Evolutionary conservation across 2,797 vertebrate species (phyloP), one percentile per base, ranked within the genome.

Genomic region (Arvicola amphibius): DNA sequence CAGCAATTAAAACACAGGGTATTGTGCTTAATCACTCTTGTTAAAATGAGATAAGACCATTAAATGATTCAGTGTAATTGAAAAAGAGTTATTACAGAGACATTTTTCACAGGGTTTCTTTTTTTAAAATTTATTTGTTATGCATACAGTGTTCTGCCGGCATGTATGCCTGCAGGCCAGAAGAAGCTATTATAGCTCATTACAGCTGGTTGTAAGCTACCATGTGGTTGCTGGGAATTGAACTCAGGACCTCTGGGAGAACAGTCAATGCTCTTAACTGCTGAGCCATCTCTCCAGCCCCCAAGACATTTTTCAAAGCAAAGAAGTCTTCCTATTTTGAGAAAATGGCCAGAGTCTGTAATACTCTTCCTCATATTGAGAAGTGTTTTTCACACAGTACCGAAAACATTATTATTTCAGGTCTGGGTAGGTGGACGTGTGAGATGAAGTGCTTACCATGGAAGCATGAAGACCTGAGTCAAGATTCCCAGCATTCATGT

Each of bases 81-180:
- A 96, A 80, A 87, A 96, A 88, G 88, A 92, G 59, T 79, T 65
- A 61, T 19, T 67, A 48, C 92, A 53, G 53, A 74, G 85, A 74
- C 12, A 32, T 65, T 65, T 65, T 65, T 65, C 56, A 56, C 56
- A 56, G 56, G 56, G 56, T 14, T 32, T 65, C 21, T 32, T 65
- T 32, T 14, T 56, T 19, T 56, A 6, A 21, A 56, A 21, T 56
- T 56, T 56, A 56, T 56, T 56, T 56, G 56, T 56, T 56, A 56
- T 56, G 6, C 5, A 21, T 56, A 56, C 56, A 56, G 56, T 56
- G 19, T 56, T 21, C 56, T 56, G 56, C 19, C 56, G 7, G 19
- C 56, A 56, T 56, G 56, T 56, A 56, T 56, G 19, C 56, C 56
- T 56, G 56, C 56, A 56, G 56, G 56, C 56, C 56, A 56, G 56